phyloP scores from a whole-genome alignment of 2,113 vertebrate genomes.

The Odobenus rosmarus region DNA sequence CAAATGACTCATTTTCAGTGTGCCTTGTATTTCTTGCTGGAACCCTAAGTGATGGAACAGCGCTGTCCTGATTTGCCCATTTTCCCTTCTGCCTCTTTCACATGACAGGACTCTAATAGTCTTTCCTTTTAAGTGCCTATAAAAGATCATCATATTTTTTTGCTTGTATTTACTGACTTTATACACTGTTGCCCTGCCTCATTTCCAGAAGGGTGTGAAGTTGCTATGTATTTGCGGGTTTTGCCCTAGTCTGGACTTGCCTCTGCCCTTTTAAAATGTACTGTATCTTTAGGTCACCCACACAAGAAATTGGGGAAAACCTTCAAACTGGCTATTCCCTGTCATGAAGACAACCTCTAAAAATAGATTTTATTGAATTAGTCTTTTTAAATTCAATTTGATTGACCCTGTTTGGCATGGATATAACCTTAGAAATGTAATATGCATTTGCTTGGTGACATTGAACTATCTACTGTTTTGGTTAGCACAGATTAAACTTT shows the following conservation, averaged over 20 bases:
- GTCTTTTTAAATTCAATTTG: conserved; percentile 34
- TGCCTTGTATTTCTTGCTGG: not conserved
- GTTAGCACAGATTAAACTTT: conserved; percentile 43
- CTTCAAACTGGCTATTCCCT: not conserved
- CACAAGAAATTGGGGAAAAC: not conserved
- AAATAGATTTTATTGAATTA: conserved; percentile 32
- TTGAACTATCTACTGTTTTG: conserved; percentile 44
- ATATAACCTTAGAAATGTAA: conserved; percentile 15
- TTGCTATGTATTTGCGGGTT: not conserved
- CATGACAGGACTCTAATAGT: not conserved
- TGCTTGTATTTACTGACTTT: not conserved
- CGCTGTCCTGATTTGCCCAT: not conserved
- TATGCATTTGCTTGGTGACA: not conserved
- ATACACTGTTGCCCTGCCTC: not conserved
- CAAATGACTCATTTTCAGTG: not conserved
- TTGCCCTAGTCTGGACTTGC: not conserved
- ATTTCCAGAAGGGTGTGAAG: not conserved
- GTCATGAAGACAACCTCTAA: not conserved
- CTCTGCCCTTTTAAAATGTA: not conserved
- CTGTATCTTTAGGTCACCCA: not conserved
- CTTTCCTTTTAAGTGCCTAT: not conserved
- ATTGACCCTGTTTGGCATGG: conserved; percentile 1
- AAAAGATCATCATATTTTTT: not conserved
- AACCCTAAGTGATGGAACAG: not conserved
- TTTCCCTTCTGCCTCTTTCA: not conserved